Conservation (phyloP, 2,888 invertebrate genomes). For the Cheilosia grossa region DNA sequence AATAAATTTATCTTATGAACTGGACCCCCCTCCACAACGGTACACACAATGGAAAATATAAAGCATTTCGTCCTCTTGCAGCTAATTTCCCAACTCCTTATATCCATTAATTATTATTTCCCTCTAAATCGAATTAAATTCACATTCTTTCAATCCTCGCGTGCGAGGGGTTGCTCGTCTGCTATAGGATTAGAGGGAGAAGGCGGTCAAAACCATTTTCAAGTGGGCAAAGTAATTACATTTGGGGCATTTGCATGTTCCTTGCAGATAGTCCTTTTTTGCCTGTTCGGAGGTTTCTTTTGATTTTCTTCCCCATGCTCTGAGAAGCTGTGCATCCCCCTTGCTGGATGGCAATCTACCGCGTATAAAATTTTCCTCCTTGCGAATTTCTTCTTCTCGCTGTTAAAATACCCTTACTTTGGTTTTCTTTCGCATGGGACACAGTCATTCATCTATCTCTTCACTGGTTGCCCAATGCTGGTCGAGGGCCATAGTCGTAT, state of each 20-base stretch:
- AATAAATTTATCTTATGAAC: slow-evolving; percentile 67
- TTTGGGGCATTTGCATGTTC: slow-evolving; percentile 72
- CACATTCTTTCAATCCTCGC: slow-evolving; percentile 65
- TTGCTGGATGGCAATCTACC: slow-evolving; percentile 56
- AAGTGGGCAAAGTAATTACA: slow-evolving; percentile 71
- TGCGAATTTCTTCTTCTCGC: slow-evolving; percentile 47
- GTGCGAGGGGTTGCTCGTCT: slow-evolving; percentile 27
- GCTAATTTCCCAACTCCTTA: slow-evolving; percentile 72
- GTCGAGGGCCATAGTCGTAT: slow-evolving; percentile 54
- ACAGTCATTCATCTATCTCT: slow-evolving; percentile 71
- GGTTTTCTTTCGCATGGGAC: slow-evolving; percentile 55
- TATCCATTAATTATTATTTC: slow-evolving; percentile 73
- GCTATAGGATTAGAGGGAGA: background rate
- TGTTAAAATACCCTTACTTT: slow-evolving; percentile 53
- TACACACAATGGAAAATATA: slow-evolving; percentile 50
- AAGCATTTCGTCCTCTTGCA: slow-evolving; percentile 56
- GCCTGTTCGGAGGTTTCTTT: slow-evolving; percentile 23
- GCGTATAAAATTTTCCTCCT: slow-evolving; percentile 23
- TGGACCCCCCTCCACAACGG: slow-evolving; percentile 25
- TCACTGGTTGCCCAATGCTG: slow-evolving; percentile 71
- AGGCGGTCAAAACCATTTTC: slow-evolving; percentile 51
- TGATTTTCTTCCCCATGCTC: slow-evolving; percentile 4
- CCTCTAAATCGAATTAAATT: slow-evolving; percentile 71
- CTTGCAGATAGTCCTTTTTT: slow-evolving; percentile 42
- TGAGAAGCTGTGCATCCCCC: background rate